Base-by-base conservation (phyloP, 2,113 vertebrate genomes). In the Paradisaea rubra region DNA sequence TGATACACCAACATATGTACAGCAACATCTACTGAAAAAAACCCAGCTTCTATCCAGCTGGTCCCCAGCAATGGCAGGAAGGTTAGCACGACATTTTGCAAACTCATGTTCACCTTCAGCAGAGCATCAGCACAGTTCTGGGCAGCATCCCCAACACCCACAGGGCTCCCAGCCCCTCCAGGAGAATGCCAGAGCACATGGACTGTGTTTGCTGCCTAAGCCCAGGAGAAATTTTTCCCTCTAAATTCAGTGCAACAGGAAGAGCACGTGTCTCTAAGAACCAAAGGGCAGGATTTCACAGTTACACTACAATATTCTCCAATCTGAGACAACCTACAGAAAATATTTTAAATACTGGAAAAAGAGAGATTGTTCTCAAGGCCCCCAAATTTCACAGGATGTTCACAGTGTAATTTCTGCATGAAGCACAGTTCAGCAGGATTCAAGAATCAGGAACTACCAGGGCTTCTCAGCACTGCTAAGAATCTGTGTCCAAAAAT, bases 91-190 rank as follows among this genome's bases (percentile, higher is more conserved):
- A 13, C 19, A 15, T 35, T 65, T 37, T 65, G 42, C 68, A 83
- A 83, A 70, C 25, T 64, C 30, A 4, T 1, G 22, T 39, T 82
- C 79, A 47, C 30, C 45, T 85, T 83, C 53, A 64, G 85, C 60
- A 79, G 35, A 80, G 23, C 77, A 33, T 17, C n/a, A 49, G 56
- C 60, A 69, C 20, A 25, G 59, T 3, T 35, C 79, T 59, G 60
- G 45, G 15, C 2, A 24, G 30, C 35, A 44, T 8, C 31, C 27
- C 23, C 0, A 0, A 11, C 27, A 47, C 23, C 19, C 1, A 3
- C n/a, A 42, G 56, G 11, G n/a, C 71, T 88, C 60, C 45, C 0
- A 2, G 80, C 15, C 31, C 24, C n/a, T 37, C 53, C 47, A 52
- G 60, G 17, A 79, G 16, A 33, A 33, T 0, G 6, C 24, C 68